Evolutionary conservation across 2,888 invertebrate species (phyloP).

Genomic region (Acrobasis consociella): DNA sequence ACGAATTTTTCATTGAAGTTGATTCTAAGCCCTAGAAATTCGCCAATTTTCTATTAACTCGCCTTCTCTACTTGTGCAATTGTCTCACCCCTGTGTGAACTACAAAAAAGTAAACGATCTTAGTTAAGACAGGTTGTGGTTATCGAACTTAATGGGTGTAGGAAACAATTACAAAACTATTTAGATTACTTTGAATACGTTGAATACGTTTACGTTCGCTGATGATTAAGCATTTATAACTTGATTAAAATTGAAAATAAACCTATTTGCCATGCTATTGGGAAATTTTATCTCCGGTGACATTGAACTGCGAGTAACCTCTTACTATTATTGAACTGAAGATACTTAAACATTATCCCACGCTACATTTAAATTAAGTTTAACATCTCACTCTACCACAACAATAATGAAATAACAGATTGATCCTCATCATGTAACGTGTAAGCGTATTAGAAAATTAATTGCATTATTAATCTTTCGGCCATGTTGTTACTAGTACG

Average conservation of each 20-base stretch:
- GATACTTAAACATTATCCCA: not conserved
- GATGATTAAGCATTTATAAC: slow-evolving; percentile 1
- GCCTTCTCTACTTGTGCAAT: not conserved
- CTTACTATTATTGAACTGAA: not conserved
- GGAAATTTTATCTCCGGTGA: not conserved
- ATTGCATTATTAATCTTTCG: slow-evolving; percentile 22
- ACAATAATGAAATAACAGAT: slow-evolving; percentile 12
- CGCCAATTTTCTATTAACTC: not conserved
- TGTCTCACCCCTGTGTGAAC: not conserved
- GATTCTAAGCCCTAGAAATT: too few relatives aligned
- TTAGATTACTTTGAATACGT: slow-evolving; percentile 1
- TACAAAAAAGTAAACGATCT: not conserved
- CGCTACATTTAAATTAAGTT: slow-evolving; percentile 4
- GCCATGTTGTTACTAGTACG: slow-evolving; percentile 17
- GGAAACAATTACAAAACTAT: slow-evolving; percentile 9
- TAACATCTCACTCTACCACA: not conserved
- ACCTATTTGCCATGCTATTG: not conserved
- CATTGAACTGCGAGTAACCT: not conserved
- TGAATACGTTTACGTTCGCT: not conserved
- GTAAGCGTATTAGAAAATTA: slow-evolving; percentile 15
- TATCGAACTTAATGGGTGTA: slow-evolving; percentile 9
- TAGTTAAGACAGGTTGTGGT: not conserved
- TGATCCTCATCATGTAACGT: slow-evolving; percentile 8
- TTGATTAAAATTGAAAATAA: not conserved
- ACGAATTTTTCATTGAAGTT: too few relatives aligned